Base-by-base conservation (phyloP, 1,140 invertebrate genomes). In the Drosophila suzukii region DNA sequence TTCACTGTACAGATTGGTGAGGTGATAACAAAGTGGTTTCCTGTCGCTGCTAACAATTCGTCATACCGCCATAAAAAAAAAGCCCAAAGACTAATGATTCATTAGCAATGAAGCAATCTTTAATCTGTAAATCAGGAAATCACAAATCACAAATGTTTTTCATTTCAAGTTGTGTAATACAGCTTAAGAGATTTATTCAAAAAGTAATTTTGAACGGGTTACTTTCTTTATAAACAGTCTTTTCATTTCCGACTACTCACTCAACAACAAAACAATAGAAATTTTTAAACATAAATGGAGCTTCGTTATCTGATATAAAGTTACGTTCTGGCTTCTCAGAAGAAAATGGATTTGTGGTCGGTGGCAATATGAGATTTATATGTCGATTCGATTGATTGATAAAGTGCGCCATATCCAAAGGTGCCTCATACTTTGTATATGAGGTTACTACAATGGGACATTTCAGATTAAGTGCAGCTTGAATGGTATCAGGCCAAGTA, bases 201-300 rank as follows among this genome's bases (percentile, higher is more conserved):
- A 27, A 27, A 8, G n/a, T 7, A 15, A 3, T 15, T 17, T 17
- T 8, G 11, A 44, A 44, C 41, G 4, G 0, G 15, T 44, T 8
- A 10, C 32, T 34, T 34, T 34, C 7, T 34, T 34, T 34, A 34
- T 34, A 34, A 34, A 34, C 7, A 34, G 8, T 20, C 3, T 44
- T 20, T 17, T 44, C 8, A 4, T 10, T 54, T 15, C 12, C 0
- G 8, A 24, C 4, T 20, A 32, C 24, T 81, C 55, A 91, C 59
- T 92, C 83, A 15, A 95, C 68, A 78, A 94, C 81, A 74, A 93
- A 93, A 65, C 94, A 92, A 90, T 93, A 95, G 92, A 95, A 94
- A 92, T 96, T 96, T 78, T 96, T 96, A 77, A 95, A 96, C 66
- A 96, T 94, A 17, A 96, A 92, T 0, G 95, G 95, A 15, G 93